Percentiles rank a stretch among this genome's conserved stretches.
These are phyloP conservation scores for Guaruba guarouba DNA, from an alignment of 2,113 vertebrate species.

Conservation along the genomic window DNA sequence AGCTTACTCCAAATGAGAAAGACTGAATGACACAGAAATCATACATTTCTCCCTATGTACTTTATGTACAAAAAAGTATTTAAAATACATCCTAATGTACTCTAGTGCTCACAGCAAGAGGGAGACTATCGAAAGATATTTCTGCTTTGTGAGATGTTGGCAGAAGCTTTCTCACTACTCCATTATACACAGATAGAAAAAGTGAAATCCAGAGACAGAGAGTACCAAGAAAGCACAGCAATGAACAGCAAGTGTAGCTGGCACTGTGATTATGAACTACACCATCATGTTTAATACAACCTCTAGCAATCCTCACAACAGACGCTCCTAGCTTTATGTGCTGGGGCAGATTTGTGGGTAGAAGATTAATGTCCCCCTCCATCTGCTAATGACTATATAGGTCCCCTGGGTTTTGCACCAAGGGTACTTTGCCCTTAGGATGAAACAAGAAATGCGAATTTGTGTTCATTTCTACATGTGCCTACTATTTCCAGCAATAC, in stretches of 20 bases:
- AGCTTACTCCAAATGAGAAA: conserved; percentile 3
- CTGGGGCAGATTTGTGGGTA: conserved; percentile 18
- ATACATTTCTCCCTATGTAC: not conserved
- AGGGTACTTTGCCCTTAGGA: conserved; percentile 61
- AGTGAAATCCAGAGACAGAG: not conserved
- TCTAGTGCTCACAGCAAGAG: not conserved
- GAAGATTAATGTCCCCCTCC: conserved; percentile 56
- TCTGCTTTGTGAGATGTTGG: too few relatives aligned
- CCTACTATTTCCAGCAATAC: conserved; percentile 5
- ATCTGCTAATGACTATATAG: conserved; percentile 51
- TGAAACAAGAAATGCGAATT: conserved; percentile 37
- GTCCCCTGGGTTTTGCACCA: conserved; percentile 40
- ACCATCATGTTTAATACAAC: not conserved
- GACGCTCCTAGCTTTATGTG: conserved; percentile 30
- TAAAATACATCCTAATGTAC: not conserved
- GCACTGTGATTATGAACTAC: not conserved
- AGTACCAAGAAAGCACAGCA: not conserved
- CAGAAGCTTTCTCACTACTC: not conserved
- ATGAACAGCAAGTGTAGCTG: not conserved
- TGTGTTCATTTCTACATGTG: not conserved
- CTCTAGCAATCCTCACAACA: conserved; percentile 24
- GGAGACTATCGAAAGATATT: not conserved
- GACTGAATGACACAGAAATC: not conserved
- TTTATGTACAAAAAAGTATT: not conserved
- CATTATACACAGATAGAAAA: not conserved